Evolutionary conservation across 2,797 vertebrate species (phyloP).

Genomic region (Tragelaphus oryx): DNA sequence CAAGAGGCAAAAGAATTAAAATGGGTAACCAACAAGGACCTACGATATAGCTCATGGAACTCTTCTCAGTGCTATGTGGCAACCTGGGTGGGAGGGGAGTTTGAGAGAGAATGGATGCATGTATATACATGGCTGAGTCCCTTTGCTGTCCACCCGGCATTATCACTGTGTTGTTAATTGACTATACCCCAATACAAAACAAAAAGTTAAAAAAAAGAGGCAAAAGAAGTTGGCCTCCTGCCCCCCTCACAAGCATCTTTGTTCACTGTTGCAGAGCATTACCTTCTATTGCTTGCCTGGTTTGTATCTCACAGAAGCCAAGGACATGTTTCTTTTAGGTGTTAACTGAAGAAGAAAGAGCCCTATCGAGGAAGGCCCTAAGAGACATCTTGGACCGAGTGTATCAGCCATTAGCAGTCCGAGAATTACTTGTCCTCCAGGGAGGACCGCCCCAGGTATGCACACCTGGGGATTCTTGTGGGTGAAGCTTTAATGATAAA

Average conservation of each 20-base stretch:
- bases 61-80: background rate
- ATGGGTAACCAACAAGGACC: background rate
- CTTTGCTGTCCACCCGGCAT: background rate
- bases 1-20: background rate
- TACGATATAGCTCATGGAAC: background rate
- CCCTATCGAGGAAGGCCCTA: slow-evolving; percentile 81
- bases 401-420: slow-evolving; percentile 92
- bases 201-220: background rate
- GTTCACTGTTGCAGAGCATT: background rate
- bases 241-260: background rate
- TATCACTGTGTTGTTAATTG: background rate
- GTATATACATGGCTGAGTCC: background rate
- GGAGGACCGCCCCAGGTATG: slow-evolving; percentile 89
- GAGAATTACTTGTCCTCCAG: slow-evolving; percentile 92
- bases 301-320: background rate
- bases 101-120: background rate
- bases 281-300: background rate
- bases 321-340: slow-evolving; percentile 73
- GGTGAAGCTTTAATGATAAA: background rate
- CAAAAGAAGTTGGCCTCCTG: background rate
- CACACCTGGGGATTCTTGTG: background rate
- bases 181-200: background rate
- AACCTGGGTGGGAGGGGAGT: background rate
- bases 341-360: slow-evolving; percentile 83
- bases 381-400: slow-evolving; percentile 85